Evolutionary conservation across 2,797 vertebrate species (phyloP), one percentile per base, ranked within the genome.

Genomic region (Astyanax mexicanus): DNA sequence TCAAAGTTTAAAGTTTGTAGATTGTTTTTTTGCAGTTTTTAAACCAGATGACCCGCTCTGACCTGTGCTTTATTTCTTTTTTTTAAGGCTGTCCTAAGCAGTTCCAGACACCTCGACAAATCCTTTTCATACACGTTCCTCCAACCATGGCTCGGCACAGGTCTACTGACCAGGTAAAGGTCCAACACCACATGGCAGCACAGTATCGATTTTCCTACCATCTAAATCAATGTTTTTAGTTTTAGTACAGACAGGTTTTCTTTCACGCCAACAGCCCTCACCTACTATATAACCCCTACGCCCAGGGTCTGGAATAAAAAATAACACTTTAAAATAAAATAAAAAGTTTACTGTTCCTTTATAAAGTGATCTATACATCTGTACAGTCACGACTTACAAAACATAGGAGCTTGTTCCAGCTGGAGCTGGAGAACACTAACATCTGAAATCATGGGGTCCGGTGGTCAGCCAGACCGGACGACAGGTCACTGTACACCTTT

Each of bases 91-190:
- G 86, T 95, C 75, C 86, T 96, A 74, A 90, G 3, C 77, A 94
- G 84, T 80, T 94, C 94, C 0, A 95, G 88, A 65, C 92, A 94
- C 57, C 92, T 95, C 38, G 90, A 94, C 66, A 96, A 96, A 83
- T 90, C 95, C 0, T 91, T 62, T 75, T 2, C 90, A 7, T 96
- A 96, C 49, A 81, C 58, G n/a, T 96, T 95, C 62, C 70, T 96
- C 35, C 83, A 95, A 0, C 95, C 95, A 0, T 96, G 95, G 95
- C 91, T 96, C 79, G 95, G 95, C 47, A 92, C 91, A 47, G 95
- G 95, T 66, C 91, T 96, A 69, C 90, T 96, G 65, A 96, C 95
- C 0, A 96, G 95, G 95, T 95, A 91, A n/a, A 12, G 49, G 38
- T 35, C 35, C 52, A 51, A 42, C 44, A 40, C 6, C 38, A 70